Evolutionary conservation across 2,797 vertebrate species (phyloP).

Genomic region (Sebastolobus alascanus): DNA sequence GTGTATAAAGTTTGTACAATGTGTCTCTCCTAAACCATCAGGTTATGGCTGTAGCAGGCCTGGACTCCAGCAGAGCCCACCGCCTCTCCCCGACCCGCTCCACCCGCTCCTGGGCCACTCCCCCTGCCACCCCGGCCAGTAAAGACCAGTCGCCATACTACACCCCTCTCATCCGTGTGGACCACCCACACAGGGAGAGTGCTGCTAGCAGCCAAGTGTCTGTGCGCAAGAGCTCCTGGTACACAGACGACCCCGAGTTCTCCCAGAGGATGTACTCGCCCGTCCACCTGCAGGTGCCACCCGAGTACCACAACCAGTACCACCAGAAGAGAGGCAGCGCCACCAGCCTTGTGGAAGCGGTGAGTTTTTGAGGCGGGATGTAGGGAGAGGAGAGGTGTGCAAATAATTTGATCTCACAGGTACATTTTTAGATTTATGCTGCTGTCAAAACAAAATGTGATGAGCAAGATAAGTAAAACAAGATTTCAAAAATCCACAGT

Average conservation of each 20-base stretch:
- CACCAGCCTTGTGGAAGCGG: slow-evolving; percentile 97
- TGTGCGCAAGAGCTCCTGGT: slow-evolving; percentile 96
- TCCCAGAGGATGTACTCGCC: slow-evolving; percentile 94
- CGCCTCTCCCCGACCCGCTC: slow-evolving; percentile 96
- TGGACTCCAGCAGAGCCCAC: slow-evolving; percentile 96
- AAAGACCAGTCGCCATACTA: slow-evolving; percentile 93
- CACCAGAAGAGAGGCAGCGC: slow-evolving; percentile 97
- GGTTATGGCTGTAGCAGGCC: slow-evolving; percentile 99
- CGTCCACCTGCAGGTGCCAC: slow-evolving; percentile 93
- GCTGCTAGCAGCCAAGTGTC: slow-evolving; percentile 92
- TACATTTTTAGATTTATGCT: slow-evolving; percentile 3
- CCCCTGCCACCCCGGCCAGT: slow-evolving; percentile 93
- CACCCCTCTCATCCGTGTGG: slow-evolving; percentile 95
- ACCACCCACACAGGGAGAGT: slow-evolving; percentile 89
- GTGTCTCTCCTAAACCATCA: slow-evolving; percentile 58
- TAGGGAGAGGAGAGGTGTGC: not conserved
- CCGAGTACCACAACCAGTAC: slow-evolving; percentile 92
- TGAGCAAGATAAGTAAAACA: slow-evolving; percentile 15
- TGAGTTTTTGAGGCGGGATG: slow-evolving; percentile 82
- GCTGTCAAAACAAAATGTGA: slow-evolving; percentile 18
- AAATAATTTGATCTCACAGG: not conserved
- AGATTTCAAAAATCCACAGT: not conserved
- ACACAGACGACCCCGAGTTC: slow-evolving; percentile 94
- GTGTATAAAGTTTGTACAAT: not conserved
- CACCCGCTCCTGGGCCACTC: slow-evolving; percentile 97